Conservation (phyloP, 2,797 vertebrate species). For the Xyrichtys novacula region DNA sequence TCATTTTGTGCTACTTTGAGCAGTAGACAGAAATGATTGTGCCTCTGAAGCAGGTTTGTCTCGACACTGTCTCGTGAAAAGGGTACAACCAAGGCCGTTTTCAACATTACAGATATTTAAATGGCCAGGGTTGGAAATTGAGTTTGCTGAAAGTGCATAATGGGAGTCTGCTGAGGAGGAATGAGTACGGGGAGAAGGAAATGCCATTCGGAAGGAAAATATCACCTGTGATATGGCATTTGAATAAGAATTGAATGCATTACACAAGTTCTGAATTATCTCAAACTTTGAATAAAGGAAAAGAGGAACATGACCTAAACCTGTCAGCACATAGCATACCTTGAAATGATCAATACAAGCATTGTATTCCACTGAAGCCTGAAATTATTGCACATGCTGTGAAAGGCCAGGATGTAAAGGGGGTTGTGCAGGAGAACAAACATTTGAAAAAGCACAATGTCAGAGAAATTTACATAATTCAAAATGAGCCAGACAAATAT, state of each 20-base stretch:
- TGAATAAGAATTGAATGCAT: conserved; percentile 72
- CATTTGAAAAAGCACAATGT: conserved; percentile 75
- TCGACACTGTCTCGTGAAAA: conserved; percentile 49
- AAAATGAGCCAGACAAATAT: conserved; percentile 51
- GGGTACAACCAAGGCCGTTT: conserved; percentile 57
- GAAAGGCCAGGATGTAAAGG: conserved; percentile 77
- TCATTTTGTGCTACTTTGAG: background rate
- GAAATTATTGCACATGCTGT: conserved; percentile 77
- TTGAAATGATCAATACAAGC: conserved; percentile 68
- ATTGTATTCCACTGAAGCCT: conserved; percentile 75
- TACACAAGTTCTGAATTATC: conserved; percentile 67
- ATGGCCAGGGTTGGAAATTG: conserved; percentile 60
- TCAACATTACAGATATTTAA: conserved; percentile 64
- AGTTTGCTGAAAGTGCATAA: conserved; percentile 68
- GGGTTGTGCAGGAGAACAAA: conserved; percentile 61
- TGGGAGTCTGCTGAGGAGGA: conserved; percentile 58
- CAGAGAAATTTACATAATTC: conserved; percentile 73
- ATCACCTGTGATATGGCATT: conserved; percentile 73
- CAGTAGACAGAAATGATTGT: conserved; percentile 5
- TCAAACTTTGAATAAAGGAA: conserved; percentile 71
- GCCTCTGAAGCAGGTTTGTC: conserved; percentile 6
- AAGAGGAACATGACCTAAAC: conserved; percentile 55
- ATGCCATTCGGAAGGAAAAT: conserved; percentile 72
- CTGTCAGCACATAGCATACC: conserved; percentile 42
- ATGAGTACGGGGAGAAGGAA: conserved; percentile 60